These are phyloP conservation scores for Podilymbus podiceps DNA, from an alignment of 2,113 vertebrate species.

Conservation along the genomic window DNA sequence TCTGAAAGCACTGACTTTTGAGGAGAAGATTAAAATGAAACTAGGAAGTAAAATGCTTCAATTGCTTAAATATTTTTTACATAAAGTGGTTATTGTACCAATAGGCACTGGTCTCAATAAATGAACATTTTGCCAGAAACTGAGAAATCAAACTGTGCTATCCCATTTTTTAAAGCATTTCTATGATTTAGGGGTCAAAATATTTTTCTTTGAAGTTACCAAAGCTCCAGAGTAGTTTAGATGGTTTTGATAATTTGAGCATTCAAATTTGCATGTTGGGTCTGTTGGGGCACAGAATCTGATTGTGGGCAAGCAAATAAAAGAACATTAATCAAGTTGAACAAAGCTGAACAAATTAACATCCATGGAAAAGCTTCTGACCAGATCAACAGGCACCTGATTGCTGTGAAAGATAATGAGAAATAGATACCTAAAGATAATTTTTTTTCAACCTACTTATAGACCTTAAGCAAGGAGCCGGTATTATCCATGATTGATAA, in stretches of 20 bases:
- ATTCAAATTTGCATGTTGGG: background rate
- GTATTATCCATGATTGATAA: background rate
- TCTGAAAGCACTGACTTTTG: background rate
- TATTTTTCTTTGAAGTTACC: background rate
- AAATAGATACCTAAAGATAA: background rate
- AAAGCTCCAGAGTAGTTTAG: background rate
- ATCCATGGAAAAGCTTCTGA: background rate
- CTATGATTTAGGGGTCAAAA: background rate
- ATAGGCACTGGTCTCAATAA: background rate
- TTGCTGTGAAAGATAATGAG: background rate
- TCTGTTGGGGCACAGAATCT: background rate
- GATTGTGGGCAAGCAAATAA: background rate
- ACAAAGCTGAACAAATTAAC: background rate
- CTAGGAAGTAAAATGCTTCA: background rate
- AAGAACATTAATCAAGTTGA: background rate
- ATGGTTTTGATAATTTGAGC: background rate
- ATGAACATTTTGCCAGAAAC: background rate
- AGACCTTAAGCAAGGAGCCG: background rate
- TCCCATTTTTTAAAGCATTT: background rate
- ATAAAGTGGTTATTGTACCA: background rate
- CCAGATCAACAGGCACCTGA: background rate
- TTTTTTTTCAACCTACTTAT: accelerated
- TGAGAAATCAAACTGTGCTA: background rate
- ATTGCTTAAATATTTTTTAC: background rate
- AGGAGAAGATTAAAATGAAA: background rate